Conservation (phyloP, 1,140 invertebrate genomes). For the Dolichoris vasculosae region DNA sequence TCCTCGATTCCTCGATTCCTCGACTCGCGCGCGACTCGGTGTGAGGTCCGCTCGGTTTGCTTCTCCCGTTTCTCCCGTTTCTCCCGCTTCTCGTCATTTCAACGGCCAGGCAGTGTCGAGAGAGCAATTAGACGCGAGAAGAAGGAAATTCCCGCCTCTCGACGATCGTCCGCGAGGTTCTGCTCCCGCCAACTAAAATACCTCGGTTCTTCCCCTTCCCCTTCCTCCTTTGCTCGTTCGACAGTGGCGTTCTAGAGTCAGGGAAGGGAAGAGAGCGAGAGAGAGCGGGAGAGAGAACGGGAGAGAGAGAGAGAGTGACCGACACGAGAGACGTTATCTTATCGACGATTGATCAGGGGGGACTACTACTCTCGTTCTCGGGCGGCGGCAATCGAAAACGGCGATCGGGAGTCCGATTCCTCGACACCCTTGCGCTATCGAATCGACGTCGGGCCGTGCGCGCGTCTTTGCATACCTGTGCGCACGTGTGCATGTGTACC, state of each 20-base stretch:
- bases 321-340: conserved; percentile 41
- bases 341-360: conserved; percentile 35
- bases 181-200: conserved; percentile 32
- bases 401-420: conserved; percentile 12
- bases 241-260: neutral
- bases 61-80: conserved; percentile 12
- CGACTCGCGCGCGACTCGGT: neutral
- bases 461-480: conserved; percentile 1
- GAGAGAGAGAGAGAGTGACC: neutral
- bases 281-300: neutral
- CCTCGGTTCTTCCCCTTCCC: neutral
- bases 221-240: neutral
- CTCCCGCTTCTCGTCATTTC: conserved; percentile 1
- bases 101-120: neutral
- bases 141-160: conserved; percentile 7
- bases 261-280: neutral
- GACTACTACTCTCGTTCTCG: conserved; percentile 31
- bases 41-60: neutral
- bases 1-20: too few relatives aligned
- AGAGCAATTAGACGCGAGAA: conserved; percentile 44
- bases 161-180: neutral
- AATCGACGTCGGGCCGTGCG: neutral
- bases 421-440: conserved; percentile 10
- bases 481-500: neutral
- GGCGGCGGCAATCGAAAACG: conserved; percentile 28